Base-by-base conservation (phyloP, 2,888 invertebrate genomes). In the Campoplex nolae region DNA sequence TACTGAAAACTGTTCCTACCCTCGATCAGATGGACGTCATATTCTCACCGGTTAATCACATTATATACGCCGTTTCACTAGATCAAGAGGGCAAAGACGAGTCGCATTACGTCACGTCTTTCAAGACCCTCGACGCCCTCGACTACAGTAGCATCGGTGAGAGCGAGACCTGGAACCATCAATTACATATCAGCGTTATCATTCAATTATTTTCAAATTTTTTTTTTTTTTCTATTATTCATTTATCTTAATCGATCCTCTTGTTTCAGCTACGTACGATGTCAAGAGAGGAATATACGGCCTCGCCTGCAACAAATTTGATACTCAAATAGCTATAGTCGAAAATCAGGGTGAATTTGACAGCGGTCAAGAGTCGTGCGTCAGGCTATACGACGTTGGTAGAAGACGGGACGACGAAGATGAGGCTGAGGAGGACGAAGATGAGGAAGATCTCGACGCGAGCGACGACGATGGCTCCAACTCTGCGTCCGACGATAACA, bases 101-200 rank as follows among this genome's bases (percentile, higher is more conserved):
- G 90, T 96, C 96, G 62, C 97, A 97, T 88, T 98, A 97, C 93
- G 98, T 98, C 91, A 98, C 98, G 54, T 98, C 98, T 89, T 99
- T 99, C 94, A 98, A 99, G 93, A 99, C 99, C 0, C 95, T 99
- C 62, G 99, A 99, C 95, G 97, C 99, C 0, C 97, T 97, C 90
- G 99, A 99, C 94, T 99, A 99, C 94, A 97, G 97, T 38, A 98
- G 97, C 92, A 99, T 99, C 94, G 97, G 97, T 97, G 92, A 95
- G 95, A 32, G 45, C 11, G 11, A 13, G 45, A 45, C 45, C 13
- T 11, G 9, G 42, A 42, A 9, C 7, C 42, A 42, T 7, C 0
- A 42, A 42, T 42, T 9, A 42, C 9, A 9, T 42, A 42, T 42
- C 9, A 9, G 9, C 42, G 2, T 42, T 42, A 2, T 45, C 45